Base-by-base conservation (phyloP, 2,888 invertebrate genomes). In the Morpho helenor region DNA sequence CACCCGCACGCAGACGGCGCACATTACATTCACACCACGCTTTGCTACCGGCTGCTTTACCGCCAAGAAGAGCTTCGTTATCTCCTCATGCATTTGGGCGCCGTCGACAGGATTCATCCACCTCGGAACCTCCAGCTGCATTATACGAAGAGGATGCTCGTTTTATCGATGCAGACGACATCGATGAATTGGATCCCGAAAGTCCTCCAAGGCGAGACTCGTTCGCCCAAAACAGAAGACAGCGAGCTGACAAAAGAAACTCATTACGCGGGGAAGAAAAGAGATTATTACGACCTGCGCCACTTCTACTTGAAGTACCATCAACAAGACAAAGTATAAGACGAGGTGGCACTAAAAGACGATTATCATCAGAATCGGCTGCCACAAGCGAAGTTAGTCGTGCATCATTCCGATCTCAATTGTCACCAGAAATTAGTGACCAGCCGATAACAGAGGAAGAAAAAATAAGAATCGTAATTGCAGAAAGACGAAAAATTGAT, bases 11-110 rank as follows among this genome's bases (percentile, higher is more conserved):
- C 60, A 87, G 92, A 62, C 84, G 92, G 57, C 92, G 92, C 75
- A 92, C 92, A 47, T 74, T 93, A 68, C 93, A 93, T 84, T 92
- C 92, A 60, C 92, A 93, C 68, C 92, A 92, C 68, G 92, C 93
- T 66, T 86, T 93, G 66, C 76, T 92, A 64, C 88, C 91, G 63
- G 68, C 80, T 44, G 76, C 82, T 44, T 72, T 92, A 56, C 92
- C 92, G 61, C 91, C 92, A 60, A 91, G 93, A 69, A 88, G 93
- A 66, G 92, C 92, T 57, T 92, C 93, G 22, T 78, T 92, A 64
- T 89, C 91, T 39, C 90, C 90, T 71, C 89, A 88, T 68, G 89
- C 90, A 62, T 89, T 90, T 68, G 82, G 87, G 65, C 82, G 88
- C 62, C 88, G 89, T 66, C 87, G 89, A 42, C 90, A 88, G 79